Percentiles rank a stretch among this genome's conserved stretches.
Evolutionary conservation across 2,113 vertebrate species (phyloP).

Genomic region (Heloderma charlesbogerti): DNA sequence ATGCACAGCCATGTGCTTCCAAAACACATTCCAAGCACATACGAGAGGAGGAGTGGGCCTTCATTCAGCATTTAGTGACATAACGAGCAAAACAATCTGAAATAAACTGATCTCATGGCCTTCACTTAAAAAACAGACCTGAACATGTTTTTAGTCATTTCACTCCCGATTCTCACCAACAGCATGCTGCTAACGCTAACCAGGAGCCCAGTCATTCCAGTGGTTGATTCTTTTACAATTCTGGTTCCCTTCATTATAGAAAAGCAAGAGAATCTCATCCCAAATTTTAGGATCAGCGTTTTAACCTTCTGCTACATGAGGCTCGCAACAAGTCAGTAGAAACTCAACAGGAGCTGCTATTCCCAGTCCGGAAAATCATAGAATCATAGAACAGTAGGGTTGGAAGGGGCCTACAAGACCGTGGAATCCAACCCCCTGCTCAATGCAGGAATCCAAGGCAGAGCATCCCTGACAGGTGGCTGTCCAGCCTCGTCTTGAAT

Average conservation of each 20-base stretch:
- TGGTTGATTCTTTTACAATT: background rate
- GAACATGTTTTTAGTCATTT: background rate
- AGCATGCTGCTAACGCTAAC: background rate
- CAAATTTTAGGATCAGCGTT: background rate
- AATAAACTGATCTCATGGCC: background rate
- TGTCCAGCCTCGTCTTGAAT: too few relatives aligned
- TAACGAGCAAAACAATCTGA: background rate
- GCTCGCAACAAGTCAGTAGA: background rate
- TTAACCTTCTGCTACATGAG: background rate
- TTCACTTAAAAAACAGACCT: background rate
- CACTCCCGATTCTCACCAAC: background rate
- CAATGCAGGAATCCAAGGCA: too few relatives aligned
- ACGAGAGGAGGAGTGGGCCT: background rate
- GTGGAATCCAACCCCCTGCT: too few relatives aligned
- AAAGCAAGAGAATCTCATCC: background rate
- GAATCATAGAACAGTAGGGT: too few relatives aligned
- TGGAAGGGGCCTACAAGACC: too few relatives aligned
- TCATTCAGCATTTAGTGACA: conserved; percentile 10
- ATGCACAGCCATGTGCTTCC: conserved; percentile 29
- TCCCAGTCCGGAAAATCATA: background rate
- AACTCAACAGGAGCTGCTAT: background rate
- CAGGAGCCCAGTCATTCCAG: background rate
- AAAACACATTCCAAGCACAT: conserved; percentile 23
- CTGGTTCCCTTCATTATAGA: background rate
- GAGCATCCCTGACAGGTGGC: too few relatives aligned